Evolutionary conservation across 2,797 vertebrate species (phyloP).

Genomic region (Ibycter americanus): DNA sequence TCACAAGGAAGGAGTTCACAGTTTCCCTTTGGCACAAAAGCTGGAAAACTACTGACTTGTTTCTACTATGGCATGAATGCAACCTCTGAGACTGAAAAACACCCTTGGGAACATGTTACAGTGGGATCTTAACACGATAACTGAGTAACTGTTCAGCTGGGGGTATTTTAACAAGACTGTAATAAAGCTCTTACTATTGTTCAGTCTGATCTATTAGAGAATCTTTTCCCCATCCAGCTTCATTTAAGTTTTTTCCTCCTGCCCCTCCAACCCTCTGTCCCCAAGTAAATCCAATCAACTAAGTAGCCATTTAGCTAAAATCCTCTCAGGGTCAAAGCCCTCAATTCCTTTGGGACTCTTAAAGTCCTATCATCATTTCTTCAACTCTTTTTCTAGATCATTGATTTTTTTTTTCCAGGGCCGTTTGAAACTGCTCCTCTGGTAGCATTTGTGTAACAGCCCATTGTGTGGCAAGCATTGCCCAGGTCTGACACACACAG

Average conservation of each 20-base stretch:
- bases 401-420: slow-evolving; percentile 32
- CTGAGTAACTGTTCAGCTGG: slow-evolving; percentile 30
- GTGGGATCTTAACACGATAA: slow-evolving; percentile 32
- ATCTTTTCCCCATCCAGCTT: slow-evolving; percentile 58
- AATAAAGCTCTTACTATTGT: slow-evolving; percentile 70
- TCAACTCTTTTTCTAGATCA: slow-evolving; percentile 62
- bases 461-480: not conserved
- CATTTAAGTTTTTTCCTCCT: slow-evolving; percentile 64
- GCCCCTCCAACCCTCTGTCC: not conserved
- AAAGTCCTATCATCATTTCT: slow-evolving; percentile 41
- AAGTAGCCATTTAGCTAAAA: slow-evolving; percentile 77
- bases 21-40: not conserved
- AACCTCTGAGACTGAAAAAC: not conserved
- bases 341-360: slow-evolving; percentile 64
- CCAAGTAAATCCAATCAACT: slow-evolving; percentile 76
- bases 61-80: not conserved
- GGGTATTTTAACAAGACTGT: slow-evolving; percentile 59
- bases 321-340: slow-evolving; percentile 60
- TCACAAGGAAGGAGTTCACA: not conserved
- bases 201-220: slow-evolving; percentile 47
- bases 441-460: not conserved
- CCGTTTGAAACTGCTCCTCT: slow-evolving; percentile 63
- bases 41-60: not conserved
- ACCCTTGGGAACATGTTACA: not conserved
- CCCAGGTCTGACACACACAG: not conserved